Conservation (phyloP, 30 jellyfish, hydroid and myxozoan species). For the Chironex yamaguchii region DNA sequence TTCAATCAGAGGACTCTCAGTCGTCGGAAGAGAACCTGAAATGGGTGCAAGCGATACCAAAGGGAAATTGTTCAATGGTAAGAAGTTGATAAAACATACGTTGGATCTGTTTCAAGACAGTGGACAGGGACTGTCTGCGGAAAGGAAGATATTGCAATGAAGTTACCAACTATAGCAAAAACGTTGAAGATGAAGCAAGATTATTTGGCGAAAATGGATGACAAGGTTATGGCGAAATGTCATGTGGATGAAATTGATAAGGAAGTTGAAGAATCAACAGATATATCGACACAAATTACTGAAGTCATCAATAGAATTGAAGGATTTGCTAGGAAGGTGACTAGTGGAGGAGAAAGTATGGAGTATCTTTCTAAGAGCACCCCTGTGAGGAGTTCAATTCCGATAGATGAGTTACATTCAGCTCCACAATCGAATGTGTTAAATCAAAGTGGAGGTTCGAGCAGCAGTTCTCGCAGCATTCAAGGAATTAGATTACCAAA, state of each 20-base stretch:
- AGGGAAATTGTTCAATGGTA: no score
- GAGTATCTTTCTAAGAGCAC: no score
- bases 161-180: background rate
- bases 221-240: constrained; percentile 17
- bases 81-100: no score
- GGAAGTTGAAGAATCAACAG: constrained; percentile 42
- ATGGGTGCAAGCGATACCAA: no score
- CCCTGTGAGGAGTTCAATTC: no score
- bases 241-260: constrained; percentile 21
- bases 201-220: constrained; percentile 5
- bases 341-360: background rate
- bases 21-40: no score
- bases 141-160: background rate
- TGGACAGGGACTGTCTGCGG: background rate
- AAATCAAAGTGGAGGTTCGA: no score
- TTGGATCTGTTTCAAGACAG: no score
- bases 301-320: constrained; percentile 5
- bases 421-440: no score
- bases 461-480: no score
- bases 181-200: constrained; percentile 8
- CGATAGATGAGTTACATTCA: no score
- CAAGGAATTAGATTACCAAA: constrained; percentile 63
- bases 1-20: no score
- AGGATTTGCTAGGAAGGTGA: background rate
- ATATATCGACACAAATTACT: background rate